Evolutionary conservation across 2,888 invertebrate genomes (phyloP), one percentile per base, ranked within the genome.

Genomic region (Trachelus tabidus): DNA sequence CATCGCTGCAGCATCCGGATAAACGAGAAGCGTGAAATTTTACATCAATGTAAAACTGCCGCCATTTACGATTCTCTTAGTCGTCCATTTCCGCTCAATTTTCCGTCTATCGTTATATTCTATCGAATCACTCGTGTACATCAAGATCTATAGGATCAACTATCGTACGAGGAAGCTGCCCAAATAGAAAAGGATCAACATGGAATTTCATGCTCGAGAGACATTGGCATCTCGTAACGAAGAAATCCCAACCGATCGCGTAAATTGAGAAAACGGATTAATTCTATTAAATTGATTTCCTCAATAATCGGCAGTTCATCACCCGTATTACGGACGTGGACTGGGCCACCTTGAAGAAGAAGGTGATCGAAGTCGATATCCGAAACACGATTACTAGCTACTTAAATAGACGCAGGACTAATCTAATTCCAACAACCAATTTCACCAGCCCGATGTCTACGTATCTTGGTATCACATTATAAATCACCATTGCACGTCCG

Each of bases 401-500:
- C 56, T 56, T 56, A 56, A 23, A 56, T 56, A 23, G 23, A 56
- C 56, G 56, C 56, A 56, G 23, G 56, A 56, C 56, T 56, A 56
- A 23, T 56, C 23, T 15, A 15, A 40, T 56, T 56, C 56, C 56
- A 56, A 56, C 23, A 56, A 56, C 56, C 56, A 56, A 56, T 56
- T 56, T 56, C 23, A 23, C 56, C 56, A 56, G 56, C 56, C 56
- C 56, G 56, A 56, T 56, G 23, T 56, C 56, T 23, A 56, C 56
- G 56, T 56, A 56, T 56, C 56, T 23, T 56, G 56, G 23, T 56
- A 56, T 56, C 56, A 56, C 56, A 56, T 40, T 40, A 23, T 23
- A 56, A 56, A 56, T 56, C 56, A 56, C 56, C 23, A 56, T 56
- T 56, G 56, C 56, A 23, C 56, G 56, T 56, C 23, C 84, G 83